Evolutionary conservation across 2,113 vertebrate genomes (phyloP).

Genomic region (Epinephelus fuscoguttatus): DNA sequence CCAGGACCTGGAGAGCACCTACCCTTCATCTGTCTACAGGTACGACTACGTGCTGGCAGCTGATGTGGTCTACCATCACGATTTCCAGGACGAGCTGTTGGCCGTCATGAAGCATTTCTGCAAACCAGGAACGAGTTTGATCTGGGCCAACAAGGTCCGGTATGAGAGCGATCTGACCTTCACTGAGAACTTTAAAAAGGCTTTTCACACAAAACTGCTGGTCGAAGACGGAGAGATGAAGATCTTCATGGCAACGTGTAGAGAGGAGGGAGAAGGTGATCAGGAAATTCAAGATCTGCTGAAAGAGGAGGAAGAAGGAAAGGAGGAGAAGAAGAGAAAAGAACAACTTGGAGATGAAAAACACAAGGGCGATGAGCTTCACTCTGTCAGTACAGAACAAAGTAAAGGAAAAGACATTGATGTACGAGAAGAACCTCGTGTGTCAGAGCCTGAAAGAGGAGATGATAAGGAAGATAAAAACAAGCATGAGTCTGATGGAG

Average conservation of each 20-base stretch:
- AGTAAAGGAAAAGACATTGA: neutral
- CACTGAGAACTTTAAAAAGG: constrained; percentile 82
- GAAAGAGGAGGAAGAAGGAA: neutral
- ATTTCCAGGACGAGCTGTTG: constrained; percentile 87
- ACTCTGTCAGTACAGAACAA: neutral
- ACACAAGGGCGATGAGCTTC: neutral
- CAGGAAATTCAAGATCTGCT: constrained; percentile 5
- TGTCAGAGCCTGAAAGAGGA: neutral
- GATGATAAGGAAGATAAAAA: constrained; percentile 13
- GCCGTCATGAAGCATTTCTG: constrained; percentile 91
- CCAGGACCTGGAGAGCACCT: constrained; percentile 81
- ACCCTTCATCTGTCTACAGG: constrained; percentile 81
- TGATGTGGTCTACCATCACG: constrained; percentile 92
- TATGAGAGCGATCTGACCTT: constrained; percentile 89
- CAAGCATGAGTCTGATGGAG: neutral
- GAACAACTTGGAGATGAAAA: neutral
- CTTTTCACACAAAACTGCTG: constrained; percentile 87
- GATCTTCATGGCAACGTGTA: constrained; percentile 87
- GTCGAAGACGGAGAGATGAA: constrained; percentile 88
- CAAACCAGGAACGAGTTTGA: constrained; percentile 87
- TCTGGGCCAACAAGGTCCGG: constrained; percentile 95
- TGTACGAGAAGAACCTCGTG: neutral
- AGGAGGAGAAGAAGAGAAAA: neutral
- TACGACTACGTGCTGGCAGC: constrained; percentile 93
- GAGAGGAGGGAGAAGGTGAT: constrained; percentile 1